Conservation (phyloP, 2,797 vertebrate genomes). For the Thripadectes ignobilis region DNA sequence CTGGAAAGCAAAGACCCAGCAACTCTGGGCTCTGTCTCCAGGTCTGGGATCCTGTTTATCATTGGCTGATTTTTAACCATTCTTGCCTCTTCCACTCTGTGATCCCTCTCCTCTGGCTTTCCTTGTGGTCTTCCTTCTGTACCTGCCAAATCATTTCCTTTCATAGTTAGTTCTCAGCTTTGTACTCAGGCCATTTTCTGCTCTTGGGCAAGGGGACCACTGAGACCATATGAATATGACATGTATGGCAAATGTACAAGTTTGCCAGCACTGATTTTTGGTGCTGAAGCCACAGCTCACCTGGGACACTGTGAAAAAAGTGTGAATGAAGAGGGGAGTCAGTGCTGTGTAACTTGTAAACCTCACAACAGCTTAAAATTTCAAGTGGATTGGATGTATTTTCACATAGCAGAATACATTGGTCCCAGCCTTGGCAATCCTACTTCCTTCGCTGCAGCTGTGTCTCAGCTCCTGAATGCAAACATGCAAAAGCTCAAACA, state of each 20-base stretch:
- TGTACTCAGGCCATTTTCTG: rapidly evolving
- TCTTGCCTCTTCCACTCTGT: not conserved
- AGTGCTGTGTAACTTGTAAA: not conserved
- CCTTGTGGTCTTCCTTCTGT: not conserved
- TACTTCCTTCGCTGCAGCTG: not conserved
- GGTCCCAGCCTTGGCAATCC: not conserved
- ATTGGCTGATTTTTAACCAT: not conserved
- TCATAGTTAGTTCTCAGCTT: not conserved
- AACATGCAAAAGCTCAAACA: not conserved
- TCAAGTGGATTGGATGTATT: not conserved
- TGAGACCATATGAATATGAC: not conserved
- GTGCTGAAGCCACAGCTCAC: not conserved
- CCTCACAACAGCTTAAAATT: not conserved
- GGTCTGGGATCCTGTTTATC: not conserved
- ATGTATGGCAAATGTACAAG: not conserved
- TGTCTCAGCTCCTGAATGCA: not conserved
- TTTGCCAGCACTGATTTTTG: not conserved
- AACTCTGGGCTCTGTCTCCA: not conserved
- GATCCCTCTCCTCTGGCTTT: not conserved
- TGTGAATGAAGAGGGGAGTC: not conserved
- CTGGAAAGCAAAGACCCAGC: not conserved
- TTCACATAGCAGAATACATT: not conserved
- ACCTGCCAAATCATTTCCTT: not conserved
- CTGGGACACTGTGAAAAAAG: not conserved
- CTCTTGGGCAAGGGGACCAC: not conserved